These are phyloP conservation scores for Pollicipes pollicipes DNA, from an alignment of 1,140 invertebrate species.

Conservation along the genomic window DNA sequence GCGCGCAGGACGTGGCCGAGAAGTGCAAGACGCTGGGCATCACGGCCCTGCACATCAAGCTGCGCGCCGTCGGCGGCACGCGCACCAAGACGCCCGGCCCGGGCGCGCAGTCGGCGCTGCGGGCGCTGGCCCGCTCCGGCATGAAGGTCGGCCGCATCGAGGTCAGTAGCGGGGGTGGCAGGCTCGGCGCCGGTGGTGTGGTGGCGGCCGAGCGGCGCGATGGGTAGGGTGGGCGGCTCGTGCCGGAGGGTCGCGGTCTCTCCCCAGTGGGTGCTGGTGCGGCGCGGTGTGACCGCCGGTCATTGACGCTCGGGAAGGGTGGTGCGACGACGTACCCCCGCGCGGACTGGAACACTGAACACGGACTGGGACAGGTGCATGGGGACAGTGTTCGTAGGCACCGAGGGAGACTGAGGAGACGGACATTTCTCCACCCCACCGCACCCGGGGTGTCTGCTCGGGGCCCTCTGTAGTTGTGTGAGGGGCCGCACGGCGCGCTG, in stretches of 20 bases:
- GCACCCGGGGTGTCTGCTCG: too few species aligned
- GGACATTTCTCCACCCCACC: too few species aligned
- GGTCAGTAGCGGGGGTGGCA: slow-evolving; percentile 19
- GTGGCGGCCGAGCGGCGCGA: too few species aligned
- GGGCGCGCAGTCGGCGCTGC: slow-evolving; percentile 91
- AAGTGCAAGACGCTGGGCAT: slow-evolving; percentile 94
- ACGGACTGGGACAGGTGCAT: too few species aligned
- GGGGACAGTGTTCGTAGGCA: too few species aligned
- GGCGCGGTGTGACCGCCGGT: not conserved
- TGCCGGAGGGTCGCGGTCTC: not conserved
- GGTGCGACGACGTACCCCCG: not conserved
- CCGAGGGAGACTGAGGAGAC: too few species aligned
- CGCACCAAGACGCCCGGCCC: slow-evolving; percentile 96
- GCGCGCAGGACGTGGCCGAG: slow-evolving; percentile 91
- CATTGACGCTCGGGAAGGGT: slow-evolving; percentile 6
- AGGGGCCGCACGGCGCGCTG: too few species aligned
- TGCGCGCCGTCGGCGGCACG: slow-evolving; percentile 95
- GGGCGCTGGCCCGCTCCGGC: slow-evolving; percentile 90
- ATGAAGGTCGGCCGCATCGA: slow-evolving; percentile 99
- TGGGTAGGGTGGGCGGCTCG: slow-evolving; percentile 5
- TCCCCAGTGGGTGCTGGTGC: slow-evolving; percentile 2
- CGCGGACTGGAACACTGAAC: slow-evolving; percentile 6
- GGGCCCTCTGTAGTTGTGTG: too few species aligned
- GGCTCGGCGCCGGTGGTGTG: not conserved
- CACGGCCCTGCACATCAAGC: slow-evolving; percentile 93